A percentile compares a stretch with the other conserved stretches of the same genome.
phyloP scores from a whole-genome alignment of 2,888 invertebrate species.

The Cyclophora punctaria region DNA sequence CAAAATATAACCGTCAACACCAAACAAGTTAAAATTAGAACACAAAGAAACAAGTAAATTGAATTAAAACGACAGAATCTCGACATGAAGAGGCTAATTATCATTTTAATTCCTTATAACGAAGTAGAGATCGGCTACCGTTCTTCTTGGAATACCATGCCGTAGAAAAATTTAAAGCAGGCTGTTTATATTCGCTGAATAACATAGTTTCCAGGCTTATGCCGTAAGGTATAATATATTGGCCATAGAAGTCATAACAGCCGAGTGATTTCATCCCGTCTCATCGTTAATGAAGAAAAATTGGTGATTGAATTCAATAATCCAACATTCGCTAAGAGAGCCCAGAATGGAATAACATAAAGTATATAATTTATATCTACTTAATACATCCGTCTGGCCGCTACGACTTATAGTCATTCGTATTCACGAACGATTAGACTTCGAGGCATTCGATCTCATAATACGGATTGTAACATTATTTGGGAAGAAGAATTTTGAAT shows the following conservation, averaged over 20 bases:
- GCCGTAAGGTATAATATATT: conserved; percentile 25
- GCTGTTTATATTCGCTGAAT: conserved; percentile 33
- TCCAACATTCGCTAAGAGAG: conserved; percentile 31
- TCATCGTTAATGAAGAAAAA: conserved; percentile 41
- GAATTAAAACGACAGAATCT: conserved; percentile 36
- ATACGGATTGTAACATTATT: no score
- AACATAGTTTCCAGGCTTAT: conserved; percentile 9
- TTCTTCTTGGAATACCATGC: conserved; percentile 35
- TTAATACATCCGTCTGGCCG: conserved; percentile 43
- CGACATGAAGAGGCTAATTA: conserved; percentile 43
- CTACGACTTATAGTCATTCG: conserved; percentile 44
- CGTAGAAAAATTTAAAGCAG: conserved; percentile 32
- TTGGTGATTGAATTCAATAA: conserved; percentile 46
- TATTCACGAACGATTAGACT: conserved; percentile 55
- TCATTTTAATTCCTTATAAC: conserved; percentile 52
- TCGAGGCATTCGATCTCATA: conserved; percentile 8
- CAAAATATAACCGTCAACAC: conserved; percentile 21
- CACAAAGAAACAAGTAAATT: conserved; percentile 25
- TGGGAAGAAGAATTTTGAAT: no score
- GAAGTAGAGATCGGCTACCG: conserved; percentile 45
- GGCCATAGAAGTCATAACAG: conserved; percentile 28
- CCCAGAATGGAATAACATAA: conserved; percentile 40
- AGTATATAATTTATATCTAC: conserved; percentile 38
- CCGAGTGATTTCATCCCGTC: conserved; percentile 22
- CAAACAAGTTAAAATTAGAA: conserved; percentile 26